Conservation (phyloP, 2,797 vertebrate species). For the Sebastes nivosus region DNA sequence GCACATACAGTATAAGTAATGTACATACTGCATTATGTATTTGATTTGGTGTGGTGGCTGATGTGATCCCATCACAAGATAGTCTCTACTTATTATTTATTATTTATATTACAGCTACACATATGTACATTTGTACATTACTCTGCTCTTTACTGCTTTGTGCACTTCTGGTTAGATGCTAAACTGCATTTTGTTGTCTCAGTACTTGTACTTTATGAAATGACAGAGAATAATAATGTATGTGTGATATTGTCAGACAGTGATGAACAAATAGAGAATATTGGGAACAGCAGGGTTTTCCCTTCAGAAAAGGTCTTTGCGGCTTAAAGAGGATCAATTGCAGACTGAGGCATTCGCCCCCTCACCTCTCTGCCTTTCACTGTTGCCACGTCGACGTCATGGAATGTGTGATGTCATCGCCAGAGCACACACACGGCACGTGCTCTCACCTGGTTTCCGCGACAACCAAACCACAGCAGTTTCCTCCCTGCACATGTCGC, state of each 20-base stretch:
- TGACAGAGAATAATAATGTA: background rate
- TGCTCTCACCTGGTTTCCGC: constrained; percentile 82
- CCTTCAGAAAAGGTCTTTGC: background rate
- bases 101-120: background rate
- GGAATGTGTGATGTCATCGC: constrained; percentile 82
- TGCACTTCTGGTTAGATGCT: background rate
- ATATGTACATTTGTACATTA: background rate
- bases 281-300: constrained; percentile 23
- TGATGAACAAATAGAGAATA: background rate
- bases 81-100: background rate
- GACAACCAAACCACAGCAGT: constrained; percentile 79
- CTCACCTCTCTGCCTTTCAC: constrained; percentile 42
- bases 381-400: constrained; percentile 72
- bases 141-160: background rate
- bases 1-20: too few relatives aligned
- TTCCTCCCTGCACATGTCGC: constrained; percentile 71
- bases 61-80: background rate
- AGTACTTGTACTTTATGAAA: background rate
- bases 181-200: background rate
- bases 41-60: too few relatives aligned
- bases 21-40: too few relatives aligned
- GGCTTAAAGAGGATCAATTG: constrained; percentile 33
- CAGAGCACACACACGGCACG: constrained; percentile 37
- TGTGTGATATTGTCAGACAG: background rate
- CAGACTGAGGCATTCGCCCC: constrained; percentile 28